Conservation (phyloP, 2,888 invertebrate genomes). For the Argynnis bischoffii region DNA sequence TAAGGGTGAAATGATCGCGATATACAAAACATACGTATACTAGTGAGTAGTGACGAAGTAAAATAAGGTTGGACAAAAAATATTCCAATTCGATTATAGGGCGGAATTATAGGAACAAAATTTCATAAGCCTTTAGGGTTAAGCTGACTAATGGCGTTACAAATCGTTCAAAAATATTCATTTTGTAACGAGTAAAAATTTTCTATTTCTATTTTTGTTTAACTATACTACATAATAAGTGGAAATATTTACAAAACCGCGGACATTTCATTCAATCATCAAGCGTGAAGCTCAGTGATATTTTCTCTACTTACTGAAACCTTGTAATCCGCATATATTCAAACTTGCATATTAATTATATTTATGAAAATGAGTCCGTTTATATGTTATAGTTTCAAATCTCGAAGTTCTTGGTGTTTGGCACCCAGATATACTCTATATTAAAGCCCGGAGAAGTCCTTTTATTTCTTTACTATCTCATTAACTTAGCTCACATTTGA, state of each 20-base stretch:
- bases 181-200: not conserved
- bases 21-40: not conserved
- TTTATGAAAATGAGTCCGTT: not conserved
- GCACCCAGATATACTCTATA: not conserved
- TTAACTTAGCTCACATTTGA: no score
- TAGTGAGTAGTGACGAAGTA: no score
- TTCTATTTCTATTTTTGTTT: no score
- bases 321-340: slow-evolving; percentile 17
- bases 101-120: slow-evolving; percentile 38
- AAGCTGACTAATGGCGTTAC: not conserved
- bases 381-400: not conserved
- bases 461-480: no score
- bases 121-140: slow-evolving; percentile 30
- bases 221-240: not conserved
- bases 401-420: slow-evolving; percentile 3
- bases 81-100: slow-evolving; percentile 14
- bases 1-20: not conserved
- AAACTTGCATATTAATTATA: not conserved
- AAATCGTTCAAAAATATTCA: slow-evolving; percentile 3
- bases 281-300: slow-evolving; percentile 8
- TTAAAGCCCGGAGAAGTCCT: no score
- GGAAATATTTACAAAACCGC: not conserved
- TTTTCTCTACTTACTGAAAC: slow-evolving; percentile 10
- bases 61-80: slow-evolving; percentile 8
- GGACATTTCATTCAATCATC: not conserved